Evolutionary conservation across 2,797 vertebrate genomes (phyloP).

Genomic region (Ibycter americanus): DNA sequence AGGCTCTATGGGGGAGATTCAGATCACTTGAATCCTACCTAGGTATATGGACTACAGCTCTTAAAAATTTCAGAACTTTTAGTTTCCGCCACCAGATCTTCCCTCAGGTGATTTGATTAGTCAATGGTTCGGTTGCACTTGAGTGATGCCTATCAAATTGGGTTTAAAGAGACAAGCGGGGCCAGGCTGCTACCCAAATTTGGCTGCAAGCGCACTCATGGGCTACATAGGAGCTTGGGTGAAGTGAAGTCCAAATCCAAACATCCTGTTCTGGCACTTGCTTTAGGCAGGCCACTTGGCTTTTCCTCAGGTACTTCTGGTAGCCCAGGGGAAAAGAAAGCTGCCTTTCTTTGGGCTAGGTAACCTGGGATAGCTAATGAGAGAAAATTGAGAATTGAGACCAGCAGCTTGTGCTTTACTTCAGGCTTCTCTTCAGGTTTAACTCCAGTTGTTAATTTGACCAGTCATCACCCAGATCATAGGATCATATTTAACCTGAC

Average conservation of each 20-base stretch:
- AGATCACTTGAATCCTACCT: not conserved
- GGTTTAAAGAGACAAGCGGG: not conserved
- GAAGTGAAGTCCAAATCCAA: not conserved
- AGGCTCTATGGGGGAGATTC: not conserved
- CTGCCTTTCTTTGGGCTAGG: not conserved
- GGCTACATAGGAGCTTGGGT: not conserved
- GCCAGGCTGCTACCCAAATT: not conserved
- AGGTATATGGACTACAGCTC: not conserved
- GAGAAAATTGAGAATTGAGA: not conserved
- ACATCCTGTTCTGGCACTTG: not conserved
- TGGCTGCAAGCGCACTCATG: rapidly evolving
- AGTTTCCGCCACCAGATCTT: not conserved
- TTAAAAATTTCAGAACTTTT: not conserved
- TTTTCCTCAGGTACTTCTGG: not conserved
- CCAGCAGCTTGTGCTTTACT: not conserved
- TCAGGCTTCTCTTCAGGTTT: conserved; percentile 4
- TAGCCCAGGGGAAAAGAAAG: not conserved
- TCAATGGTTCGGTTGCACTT: not conserved
- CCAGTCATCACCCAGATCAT: not conserved
- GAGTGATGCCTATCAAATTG: not conserved
- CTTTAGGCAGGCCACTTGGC: not conserved
- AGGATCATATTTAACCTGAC: not conserved
- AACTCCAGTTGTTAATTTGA: not conserved
- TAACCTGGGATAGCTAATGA: not conserved
- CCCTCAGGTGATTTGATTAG: not conserved